A percentile compares a stretch with the other conserved stretches of the same genome.
These are phyloP conservation scores for Syrrhaptes paradoxus DNA, from an alignment of 2,113 vertebrate genomes.

Conservation along the genomic window DNA sequence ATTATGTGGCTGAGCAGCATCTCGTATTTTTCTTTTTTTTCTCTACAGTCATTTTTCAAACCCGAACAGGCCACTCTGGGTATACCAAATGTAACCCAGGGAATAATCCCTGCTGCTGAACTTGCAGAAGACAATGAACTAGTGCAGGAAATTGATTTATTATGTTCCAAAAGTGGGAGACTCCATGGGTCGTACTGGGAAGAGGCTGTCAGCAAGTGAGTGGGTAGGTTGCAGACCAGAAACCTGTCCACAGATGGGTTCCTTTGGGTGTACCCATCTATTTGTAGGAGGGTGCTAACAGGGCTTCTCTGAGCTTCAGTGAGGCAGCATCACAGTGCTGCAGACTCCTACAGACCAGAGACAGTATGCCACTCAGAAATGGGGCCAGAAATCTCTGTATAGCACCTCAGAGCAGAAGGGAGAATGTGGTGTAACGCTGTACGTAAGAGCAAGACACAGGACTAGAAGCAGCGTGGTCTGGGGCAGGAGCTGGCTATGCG, in stretches of 20 bases:
- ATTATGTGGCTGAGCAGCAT: not conserved
- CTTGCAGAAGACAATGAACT: not conserved
- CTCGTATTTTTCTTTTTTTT: not conserved
- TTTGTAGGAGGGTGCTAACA: not conserved
- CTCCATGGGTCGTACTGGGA: accelerated
- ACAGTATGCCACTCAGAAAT: not conserved
- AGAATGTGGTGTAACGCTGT: not conserved
- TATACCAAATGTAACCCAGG: not conserved
- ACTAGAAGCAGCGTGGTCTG: accelerated
- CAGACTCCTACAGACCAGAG: not conserved
- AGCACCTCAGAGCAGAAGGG: not conserved
- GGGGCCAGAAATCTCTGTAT: not conserved
- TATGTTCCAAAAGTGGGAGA: not conserved
- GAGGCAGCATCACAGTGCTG: not conserved
- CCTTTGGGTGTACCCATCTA: not conserved
- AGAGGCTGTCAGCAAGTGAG: not conserved
- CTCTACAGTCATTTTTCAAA: not conserved
- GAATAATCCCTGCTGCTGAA: not conserved
- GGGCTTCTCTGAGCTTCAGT: not conserved
- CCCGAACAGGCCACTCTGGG: accelerated
- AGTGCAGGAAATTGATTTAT: not conserved
- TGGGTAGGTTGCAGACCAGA: not conserved
- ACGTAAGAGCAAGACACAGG: not conserved
- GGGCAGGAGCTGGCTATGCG: accelerated
- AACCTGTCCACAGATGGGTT: not conserved